Conservation (phyloP, 2,888 invertebrate species). For the Lasioglossum pauxillum region DNA sequence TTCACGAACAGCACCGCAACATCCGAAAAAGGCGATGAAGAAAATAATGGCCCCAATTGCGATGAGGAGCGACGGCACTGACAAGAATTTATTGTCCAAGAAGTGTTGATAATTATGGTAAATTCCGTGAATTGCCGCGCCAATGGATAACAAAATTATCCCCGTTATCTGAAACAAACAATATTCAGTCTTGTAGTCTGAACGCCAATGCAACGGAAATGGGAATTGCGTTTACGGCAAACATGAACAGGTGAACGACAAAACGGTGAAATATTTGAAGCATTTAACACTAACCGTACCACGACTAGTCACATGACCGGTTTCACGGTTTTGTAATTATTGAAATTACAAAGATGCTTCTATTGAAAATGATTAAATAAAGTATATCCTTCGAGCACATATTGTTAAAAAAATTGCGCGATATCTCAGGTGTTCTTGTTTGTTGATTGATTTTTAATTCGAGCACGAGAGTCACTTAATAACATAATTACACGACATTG, state of each 20-base stretch:
- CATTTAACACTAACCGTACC: neutral
- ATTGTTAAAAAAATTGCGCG: no score
- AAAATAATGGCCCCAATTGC: conserved; percentile 88
- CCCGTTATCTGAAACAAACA: conserved; percentile 89
- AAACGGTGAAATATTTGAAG: neutral
- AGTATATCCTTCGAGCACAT: no score
- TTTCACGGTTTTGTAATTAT: no score
- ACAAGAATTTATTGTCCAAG: conserved; percentile 89
- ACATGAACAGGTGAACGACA: neutral
- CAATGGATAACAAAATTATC: conserved; percentile 90
- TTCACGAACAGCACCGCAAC: conserved; percentile 94
- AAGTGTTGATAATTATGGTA: conserved; percentile 89
- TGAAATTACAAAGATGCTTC: no score
- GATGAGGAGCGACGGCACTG: conserved; percentile 89
- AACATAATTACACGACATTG: no score
- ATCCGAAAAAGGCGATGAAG: conserved; percentile 93
- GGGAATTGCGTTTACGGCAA: neutral
- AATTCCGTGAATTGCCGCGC: conserved; percentile 89
- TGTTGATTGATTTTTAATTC: no score
- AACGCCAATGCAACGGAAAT: neutral
- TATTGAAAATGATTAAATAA: no score
- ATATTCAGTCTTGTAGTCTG: neutral
- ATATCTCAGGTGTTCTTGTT: no score
- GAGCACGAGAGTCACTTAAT: no score
- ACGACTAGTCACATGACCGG: no score